Evolutionary conservation across 2,113 vertebrate genomes (phyloP).

Genomic region (Percina caprodes): DNA sequence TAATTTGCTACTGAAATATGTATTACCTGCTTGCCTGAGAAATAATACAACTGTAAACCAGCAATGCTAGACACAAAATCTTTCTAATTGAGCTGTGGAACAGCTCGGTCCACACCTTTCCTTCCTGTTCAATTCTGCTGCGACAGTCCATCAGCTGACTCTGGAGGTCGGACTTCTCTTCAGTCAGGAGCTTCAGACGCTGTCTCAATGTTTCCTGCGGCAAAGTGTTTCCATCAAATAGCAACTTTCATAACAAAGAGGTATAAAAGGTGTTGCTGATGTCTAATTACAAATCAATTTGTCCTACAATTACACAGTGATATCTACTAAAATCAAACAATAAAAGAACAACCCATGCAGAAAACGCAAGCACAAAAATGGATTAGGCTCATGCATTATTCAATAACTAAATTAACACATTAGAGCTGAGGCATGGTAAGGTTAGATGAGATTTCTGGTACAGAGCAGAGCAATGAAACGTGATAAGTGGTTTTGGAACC

Average conservation of each 20-base stretch:
- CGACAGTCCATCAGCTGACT: slow-evolving; percentile 87
- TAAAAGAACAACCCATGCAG: slow-evolving; percentile 17
- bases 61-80: background rate
- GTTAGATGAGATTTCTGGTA: background rate
- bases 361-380: slow-evolving; percentile 23
- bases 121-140: slow-evolving; percentile 86
- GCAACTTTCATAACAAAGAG: slow-evolving; percentile 4
- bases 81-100: background rate
- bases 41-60: slow-evolving; percentile 20
- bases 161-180: slow-evolving; percentile 86
- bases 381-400: slow-evolving; percentile 47
- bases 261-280: background rate
- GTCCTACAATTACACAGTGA: background rate
- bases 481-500: background rate
- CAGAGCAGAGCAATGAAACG: background rate
- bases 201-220: slow-evolving; percentile 85
- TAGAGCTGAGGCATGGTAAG: background rate
- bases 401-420: slow-evolving; percentile 23
- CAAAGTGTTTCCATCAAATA: slow-evolving; percentile 26
- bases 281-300: slow-evolving; percentile 44
- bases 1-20: slow-evolving; percentile 29
- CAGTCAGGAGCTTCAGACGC: slow-evolving; percentile 85
- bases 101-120: slow-evolving; percentile 84
- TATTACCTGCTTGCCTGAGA: slow-evolving; percentile 31
- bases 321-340: slow-evolving; percentile 14